These are phyloP conservation scores for Mythimna vitellina DNA, from an alignment of 2,888 invertebrate species.

Conservation along the genomic window DNA sequence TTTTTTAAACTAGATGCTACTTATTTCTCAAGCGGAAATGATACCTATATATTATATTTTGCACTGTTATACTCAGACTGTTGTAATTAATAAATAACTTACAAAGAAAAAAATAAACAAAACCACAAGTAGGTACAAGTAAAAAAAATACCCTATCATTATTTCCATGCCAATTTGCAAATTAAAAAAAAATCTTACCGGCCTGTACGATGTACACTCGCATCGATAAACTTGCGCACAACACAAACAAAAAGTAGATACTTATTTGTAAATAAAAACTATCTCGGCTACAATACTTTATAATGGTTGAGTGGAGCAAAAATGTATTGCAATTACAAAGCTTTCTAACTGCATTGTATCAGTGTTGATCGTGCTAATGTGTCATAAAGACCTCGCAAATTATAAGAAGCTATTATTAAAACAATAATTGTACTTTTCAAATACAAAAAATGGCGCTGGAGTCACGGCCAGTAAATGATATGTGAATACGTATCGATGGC, in stretches of 20 bases:
- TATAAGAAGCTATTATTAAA: conserved; percentile 57
- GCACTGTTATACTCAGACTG: conserved; percentile 2
- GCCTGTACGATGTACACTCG: conserved; percentile 15
- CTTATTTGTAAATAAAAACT: conserved; percentile 58
- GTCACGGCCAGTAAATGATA: conserved; percentile 30
- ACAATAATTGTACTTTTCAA: conserved; percentile 41
- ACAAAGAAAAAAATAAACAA: not conserved
- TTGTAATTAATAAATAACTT: conserved; percentile 23
- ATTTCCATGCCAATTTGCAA: conserved; percentile 16
- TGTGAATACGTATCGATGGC: conserved; percentile 23
- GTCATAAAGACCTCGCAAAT: conserved; percentile 61
- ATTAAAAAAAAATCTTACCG: conserved; percentile 3
- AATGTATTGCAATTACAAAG: conserved; percentile 63
- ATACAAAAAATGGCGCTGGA: conserved; percentile 36
- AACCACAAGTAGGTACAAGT: not conserved
- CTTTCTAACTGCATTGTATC: conserved; percentile 64
- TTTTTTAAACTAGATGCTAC: not conserved
- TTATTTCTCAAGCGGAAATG: conserved; percentile 4
- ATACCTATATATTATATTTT: not conserved
- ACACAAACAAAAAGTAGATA: conserved; percentile 41
- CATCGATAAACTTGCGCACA: conserved; percentile 21
- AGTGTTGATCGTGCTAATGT: conserved; percentile 59
- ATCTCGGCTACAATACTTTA: conserved; percentile 50
- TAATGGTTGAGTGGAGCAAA: conserved; percentile 64
- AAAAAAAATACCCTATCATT: conserved; percentile 15